Evolutionary conservation across 2,113 vertebrate genomes (phyloP), one percentile per base, ranked within the genome.

Genomic region (Cynoglossus semilaevis): DNA sequence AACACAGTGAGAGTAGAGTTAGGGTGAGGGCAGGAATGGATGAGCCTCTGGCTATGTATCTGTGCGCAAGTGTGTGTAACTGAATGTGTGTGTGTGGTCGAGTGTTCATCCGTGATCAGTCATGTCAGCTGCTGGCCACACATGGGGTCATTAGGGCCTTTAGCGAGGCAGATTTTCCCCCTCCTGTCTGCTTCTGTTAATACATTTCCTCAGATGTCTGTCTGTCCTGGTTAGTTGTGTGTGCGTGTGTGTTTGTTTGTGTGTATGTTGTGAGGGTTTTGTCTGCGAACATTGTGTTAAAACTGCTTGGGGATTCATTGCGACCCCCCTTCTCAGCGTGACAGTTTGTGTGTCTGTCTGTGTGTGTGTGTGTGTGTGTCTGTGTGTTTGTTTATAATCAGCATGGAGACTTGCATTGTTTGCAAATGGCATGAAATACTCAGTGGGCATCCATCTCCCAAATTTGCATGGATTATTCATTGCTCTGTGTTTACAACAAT

Each of bases 121-220:
- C 67, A 74, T 76, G 82, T 83, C 66, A 65, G 62, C 72, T 73
- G 54, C 75, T 22, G 82, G 78, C 64, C 63, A 60, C 79, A 72
- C 60, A 70, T 75, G 76, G 82, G 76, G 84, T 85, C 80, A 85
- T 81, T 67, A 62, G 59, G 63, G 76, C 85, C 76, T 73, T 88
- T 65, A 74, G 83, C 83, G 67, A 84, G 77, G 77, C 77, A 79
- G 71, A 77, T 76, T 81, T 75, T 58, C 46, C 56, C 76, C 74
- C 60, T 74, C 66, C 79, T 85, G 80, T 86, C 82, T 1, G 12
- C 62, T 71, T 18, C 63, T 18, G 68, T 81, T 82, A 77, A 66
- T 63, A 80, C 69, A 76, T 72, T 70, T 52, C 35, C 50, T 58
- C 9, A 0, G 46, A 72, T 13, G 54, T 46, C 51, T 14, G 64